Conservation (phyloP, 2,888 invertebrate genomes). For the Dicranocentrus wangi region DNA sequence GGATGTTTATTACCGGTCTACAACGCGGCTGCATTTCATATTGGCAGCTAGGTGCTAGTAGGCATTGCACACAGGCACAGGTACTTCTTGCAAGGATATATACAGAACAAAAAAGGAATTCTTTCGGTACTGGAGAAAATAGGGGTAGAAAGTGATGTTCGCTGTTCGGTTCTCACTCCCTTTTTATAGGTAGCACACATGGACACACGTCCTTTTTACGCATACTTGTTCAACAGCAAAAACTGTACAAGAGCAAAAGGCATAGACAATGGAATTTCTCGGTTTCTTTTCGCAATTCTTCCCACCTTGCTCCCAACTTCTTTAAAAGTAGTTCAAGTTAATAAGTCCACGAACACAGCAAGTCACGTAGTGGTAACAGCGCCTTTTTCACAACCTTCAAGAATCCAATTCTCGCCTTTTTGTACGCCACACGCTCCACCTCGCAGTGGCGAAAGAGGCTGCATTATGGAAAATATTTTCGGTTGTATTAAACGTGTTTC, state of each 20-base stretch:
- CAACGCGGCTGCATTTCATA: too few species aligned
- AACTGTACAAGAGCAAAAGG: not conserved
- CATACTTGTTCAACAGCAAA: not conserved
- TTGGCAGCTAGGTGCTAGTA: too few species aligned
- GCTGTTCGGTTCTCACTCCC: too few species aligned
- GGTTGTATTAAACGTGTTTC: not conserved
- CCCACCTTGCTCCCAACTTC: not conserved
- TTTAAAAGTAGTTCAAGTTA: conserved; percentile 30
- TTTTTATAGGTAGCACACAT: too few species aligned
- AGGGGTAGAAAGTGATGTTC: too few species aligned
- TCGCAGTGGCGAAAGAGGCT: not conserved
- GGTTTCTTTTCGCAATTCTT: conserved; percentile 10
- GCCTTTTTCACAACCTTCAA: conserved; percentile 40
- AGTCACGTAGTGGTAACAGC: conserved; percentile 56
- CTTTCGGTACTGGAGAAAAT: too few species aligned
- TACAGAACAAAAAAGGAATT: too few species aligned
- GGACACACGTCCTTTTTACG: too few species aligned
- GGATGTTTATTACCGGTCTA: too few species aligned
- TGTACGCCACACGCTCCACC: not conserved
- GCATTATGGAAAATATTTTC: conserved; percentile 5
- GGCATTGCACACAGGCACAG: too few species aligned
- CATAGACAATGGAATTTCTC: conserved; percentile 41
- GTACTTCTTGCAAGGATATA: too few species aligned
- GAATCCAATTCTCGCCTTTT: conserved; percentile 48
- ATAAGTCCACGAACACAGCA: conserved; percentile 45